Percentiles rank a stretch among this genome's conserved stretches.
These are phyloP conservation scores for Anaspis maculata DNA, from an alignment of 2,888 invertebrate genomes.

Conservation along the genomic window DNA sequence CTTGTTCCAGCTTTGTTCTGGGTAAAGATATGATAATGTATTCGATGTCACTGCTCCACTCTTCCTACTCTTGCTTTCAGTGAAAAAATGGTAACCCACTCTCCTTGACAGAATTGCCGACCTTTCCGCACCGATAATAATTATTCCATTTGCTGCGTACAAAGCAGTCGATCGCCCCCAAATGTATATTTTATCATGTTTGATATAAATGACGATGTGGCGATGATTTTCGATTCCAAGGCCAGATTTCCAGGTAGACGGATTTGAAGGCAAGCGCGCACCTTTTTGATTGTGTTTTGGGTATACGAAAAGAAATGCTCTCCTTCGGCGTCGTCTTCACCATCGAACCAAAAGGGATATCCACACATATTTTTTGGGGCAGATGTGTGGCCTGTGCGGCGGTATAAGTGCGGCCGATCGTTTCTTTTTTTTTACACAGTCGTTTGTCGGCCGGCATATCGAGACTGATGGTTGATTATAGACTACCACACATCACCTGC, in stretches of 20 bases:
- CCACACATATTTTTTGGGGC: constrained; percentile 16
- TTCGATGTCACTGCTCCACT: too few species aligned
- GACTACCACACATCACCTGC: constrained; percentile 27
- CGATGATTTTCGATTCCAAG: constrained; percentile 21
- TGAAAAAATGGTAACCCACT: too few species aligned
- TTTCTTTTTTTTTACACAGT: constrained; percentile 18
- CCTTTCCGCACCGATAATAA: too few species aligned
- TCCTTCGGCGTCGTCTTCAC: too few species aligned
- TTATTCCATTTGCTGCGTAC: too few species aligned
- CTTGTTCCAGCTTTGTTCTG: too few species aligned
- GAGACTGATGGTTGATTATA: constrained; percentile 32
- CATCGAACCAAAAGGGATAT: constrained; percentile 25
- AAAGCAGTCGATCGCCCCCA: too few species aligned
- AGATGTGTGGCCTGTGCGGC: constrained; percentile 22
- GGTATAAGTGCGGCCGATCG: constrained; percentile 13
- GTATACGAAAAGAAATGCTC: constrained; percentile 25
- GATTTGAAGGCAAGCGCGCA: constrained; percentile 26
- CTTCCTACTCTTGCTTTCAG: too few species aligned
- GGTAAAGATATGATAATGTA: too few species aligned
- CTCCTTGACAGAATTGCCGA: too few species aligned
- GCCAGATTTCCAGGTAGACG: constrained; percentile 29
- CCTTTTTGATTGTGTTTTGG: constrained; percentile 28
- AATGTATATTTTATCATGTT: too few species aligned
- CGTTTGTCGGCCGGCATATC: constrained; percentile 31
- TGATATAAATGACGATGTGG: too few species aligned